Base-by-base conservation (phyloP, 2,113 vertebrate species). In the Chionis minor region DNA sequence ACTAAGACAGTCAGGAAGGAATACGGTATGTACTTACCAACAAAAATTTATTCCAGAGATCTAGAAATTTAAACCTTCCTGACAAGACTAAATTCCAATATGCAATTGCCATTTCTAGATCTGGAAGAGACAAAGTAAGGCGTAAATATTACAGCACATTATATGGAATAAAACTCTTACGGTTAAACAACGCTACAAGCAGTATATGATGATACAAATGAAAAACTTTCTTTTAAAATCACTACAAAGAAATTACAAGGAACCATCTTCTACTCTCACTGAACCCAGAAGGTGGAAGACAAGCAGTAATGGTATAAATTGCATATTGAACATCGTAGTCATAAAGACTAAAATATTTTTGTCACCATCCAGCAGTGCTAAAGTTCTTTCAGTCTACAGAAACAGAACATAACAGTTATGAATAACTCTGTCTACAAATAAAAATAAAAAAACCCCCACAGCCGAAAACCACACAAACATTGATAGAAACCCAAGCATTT, bases 31-130 rank as follows among this genome's bases (percentile, higher is more conserved):
- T 62, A 98, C 99, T 99, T 98, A 99, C 99, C 99, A 99, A 97
- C 96, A 99, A 98, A 98, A 99, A 99, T 96, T 98, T 99, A 98
- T 99, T 99, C 99, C 99, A 99, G 77, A 99, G 99, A 97, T 99
- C 99, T 90, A 99, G 98, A 98, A 99, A 99, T 97, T 99, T 99
- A 98, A 99, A 99, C 84, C 99, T 98, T 97, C 99, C 99, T 18
- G 98, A 99, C 86, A 99, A 98, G 71, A 99, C 99, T 97, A 99
- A 98, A 98, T 99, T 99, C 99, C 99, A 99, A 95, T 99, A 99
- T 32, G 99, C 99, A 85, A 99, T 98, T 0, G 99, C 99, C 99
- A 99, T 99, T 97, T 99, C 99, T 97, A 99, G 97, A 98, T 99
- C 99, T 99, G 97, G 71, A 97, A 97, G 69, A 97, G 56, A 95